Conservation (phyloP, 2,797 vertebrate genomes). For the Urosaurus nigricauda region DNA sequence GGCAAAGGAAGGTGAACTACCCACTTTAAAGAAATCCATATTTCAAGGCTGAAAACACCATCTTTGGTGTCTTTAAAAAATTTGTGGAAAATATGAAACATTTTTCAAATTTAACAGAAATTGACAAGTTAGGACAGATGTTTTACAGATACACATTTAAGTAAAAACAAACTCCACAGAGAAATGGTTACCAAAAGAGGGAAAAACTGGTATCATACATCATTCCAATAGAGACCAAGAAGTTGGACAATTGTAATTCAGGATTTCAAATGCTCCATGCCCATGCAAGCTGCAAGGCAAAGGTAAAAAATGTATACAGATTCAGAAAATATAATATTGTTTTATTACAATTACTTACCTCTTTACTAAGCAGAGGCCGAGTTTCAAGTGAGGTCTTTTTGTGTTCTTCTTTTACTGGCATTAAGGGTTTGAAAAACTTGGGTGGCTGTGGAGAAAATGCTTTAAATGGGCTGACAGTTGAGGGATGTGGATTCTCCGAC, state of each 20-base stretch:
- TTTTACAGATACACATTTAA: conserved; percentile 15
- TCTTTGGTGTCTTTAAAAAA: background rate
- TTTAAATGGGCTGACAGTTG: conserved; percentile 92
- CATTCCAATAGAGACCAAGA: background rate
- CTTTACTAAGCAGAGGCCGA: conserved; percentile 92
- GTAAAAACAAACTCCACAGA: conserved; percentile 25
- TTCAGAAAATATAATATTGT: background rate
- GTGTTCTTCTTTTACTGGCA: conserved; percentile 95
- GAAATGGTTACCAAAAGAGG: conserved; percentile 33
- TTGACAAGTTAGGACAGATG: background rate
- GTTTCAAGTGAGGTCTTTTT: conserved; percentile 90
- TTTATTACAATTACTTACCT: conserved; percentile 81
- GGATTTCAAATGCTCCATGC: conserved; percentile 15
- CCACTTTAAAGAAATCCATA: conserved; percentile 36
- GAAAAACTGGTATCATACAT: background rate
- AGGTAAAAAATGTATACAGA: background rate
- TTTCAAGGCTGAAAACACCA: conserved; percentile 8
- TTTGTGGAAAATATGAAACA: background rate
- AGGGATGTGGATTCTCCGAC: conserved; percentile 87
- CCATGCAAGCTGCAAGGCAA: background rate
- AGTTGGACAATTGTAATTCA: conserved; percentile 7
- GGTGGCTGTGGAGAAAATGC: conserved; percentile 93
- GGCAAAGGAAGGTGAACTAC: background rate
- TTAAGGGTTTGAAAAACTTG: conserved; percentile 96
- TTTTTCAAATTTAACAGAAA: conserved; percentile 24